Base-by-base conservation (phyloP, 1,140 invertebrate species). In the Phenacoccus solenopsis region DNA sequence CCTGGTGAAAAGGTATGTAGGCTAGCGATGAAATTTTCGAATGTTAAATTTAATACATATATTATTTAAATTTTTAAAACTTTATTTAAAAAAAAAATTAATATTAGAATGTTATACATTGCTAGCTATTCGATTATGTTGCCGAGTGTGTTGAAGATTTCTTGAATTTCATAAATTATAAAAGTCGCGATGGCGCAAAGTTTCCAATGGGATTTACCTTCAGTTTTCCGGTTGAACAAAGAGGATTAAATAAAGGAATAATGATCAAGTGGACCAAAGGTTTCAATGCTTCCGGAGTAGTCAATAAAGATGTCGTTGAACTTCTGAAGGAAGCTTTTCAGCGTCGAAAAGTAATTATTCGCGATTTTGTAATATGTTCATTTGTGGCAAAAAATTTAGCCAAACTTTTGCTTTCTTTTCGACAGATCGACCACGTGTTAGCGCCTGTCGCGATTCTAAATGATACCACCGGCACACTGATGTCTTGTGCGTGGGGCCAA, bases 241-340 rank as follows among this genome's bases (percentile, higher is more conserved):
- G 89, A 61, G 96, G 96, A 0, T 81, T 99, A 4, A 96, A 92
- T 10, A 88, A 90, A 74, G 96, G 93, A 0, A 78, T 87, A 16
- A 81, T 99, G 7, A 89, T 92, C 67, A 86, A 86, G 22, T 99
- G 97, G 97, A 99, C 97, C 0, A 88, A 97, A 79, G 94, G 94
- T 0, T 97, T 96, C 78, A 91, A 88, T 67, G 94, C 91, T 77
- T 82, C 84, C 0, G 93, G 90, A 1, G 91, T 94, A 0, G 90
- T 91, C 70, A 88, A 88, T 1, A 81, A 91, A 71, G 91, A 96
- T 79, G 90, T 97, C 57, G 93, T 94, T 1, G 78, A 84, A 67
- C 76, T 95, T 72, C 81, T 97, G 13, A 85, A 88, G 73, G 85
- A 87, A 73, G 93, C 93, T 3, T 88, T 95, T 49, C 81, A 83